Percentiles rank a stretch among this genome's conserved stretches.
Conservation (phyloP, 2,113 vertebrate genomes). For the Montifringilla adamsi region DNA sequence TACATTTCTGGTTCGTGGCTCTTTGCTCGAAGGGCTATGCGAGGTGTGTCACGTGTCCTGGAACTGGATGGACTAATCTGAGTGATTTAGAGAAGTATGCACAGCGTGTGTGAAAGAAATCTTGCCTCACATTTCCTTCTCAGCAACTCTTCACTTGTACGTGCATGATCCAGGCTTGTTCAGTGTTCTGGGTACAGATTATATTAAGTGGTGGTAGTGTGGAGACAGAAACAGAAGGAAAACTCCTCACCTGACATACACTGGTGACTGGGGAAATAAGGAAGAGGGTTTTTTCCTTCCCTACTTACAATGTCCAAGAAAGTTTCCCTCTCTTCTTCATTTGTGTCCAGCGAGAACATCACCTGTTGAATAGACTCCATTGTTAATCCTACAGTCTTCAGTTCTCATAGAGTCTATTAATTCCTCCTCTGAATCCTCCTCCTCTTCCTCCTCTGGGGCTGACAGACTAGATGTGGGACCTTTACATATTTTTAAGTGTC, state of each 20-base stretch:
- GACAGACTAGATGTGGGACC: slow-evolving; percentile 81
- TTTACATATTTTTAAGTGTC: slow-evolving; percentile 97
- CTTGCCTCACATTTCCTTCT: not conserved
- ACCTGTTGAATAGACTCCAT: slow-evolving; percentile 54
- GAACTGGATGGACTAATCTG: not conserved
- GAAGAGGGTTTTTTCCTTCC: not conserved
- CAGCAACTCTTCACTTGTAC: not conserved
- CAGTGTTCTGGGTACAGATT: not conserved
- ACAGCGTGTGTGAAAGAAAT: not conserved
- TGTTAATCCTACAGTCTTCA: slow-evolving; percentile 68
- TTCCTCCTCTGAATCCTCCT: slow-evolving; percentile 83
- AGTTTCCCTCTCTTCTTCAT: slow-evolving; percentile 21
- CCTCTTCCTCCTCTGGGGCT: slow-evolving; percentile 81
- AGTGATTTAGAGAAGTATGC: slow-evolving; percentile 4
- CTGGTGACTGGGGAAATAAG: not conserved
- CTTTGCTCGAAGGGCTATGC: not conserved
- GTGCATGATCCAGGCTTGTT: not conserved
- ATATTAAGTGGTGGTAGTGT: not conserved
- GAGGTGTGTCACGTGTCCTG: not conserved
- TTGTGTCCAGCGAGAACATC: slow-evolving; percentile 67
- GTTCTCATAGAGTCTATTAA: slow-evolving; percentile 63
- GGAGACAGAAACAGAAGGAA: not conserved
- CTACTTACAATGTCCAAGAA: not conserved
- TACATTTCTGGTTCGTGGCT: not conserved
- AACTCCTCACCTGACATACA: not conserved